A percentile compares a stretch with the other conserved stretches of the same genome.
phyloP scores from a whole-genome alignment of 2,888 invertebrate species.

The Nysson spinosus region DNA sequence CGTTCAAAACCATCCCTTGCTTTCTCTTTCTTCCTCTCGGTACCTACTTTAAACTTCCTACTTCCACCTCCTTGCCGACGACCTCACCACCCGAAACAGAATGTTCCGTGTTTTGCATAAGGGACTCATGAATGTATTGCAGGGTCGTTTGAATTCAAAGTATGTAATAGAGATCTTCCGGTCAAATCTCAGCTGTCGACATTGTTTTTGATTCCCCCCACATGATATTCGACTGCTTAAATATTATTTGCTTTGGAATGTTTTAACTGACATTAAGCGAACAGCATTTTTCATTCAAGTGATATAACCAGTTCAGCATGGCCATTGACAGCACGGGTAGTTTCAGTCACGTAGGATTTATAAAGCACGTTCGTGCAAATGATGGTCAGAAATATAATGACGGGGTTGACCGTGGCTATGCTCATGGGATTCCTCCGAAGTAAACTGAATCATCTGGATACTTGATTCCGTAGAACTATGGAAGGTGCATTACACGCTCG shows the following conservation, averaged over 20 bases:
- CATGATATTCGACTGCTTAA: too few relatives aligned
- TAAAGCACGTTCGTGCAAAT: slow-evolving; percentile 5
- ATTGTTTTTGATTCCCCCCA: slow-evolving; percentile 32
- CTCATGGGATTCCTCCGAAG: slow-evolving; percentile 34
- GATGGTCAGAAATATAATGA: slow-evolving; percentile 13
- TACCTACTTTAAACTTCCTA: slow-evolving; percentile 58
- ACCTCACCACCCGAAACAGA: slow-evolving; percentile 46
- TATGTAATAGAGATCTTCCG: slow-evolving; percentile 45
- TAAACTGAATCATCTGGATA: slow-evolving; percentile 64
- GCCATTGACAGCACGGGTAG: too few relatives aligned
- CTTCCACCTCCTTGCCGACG: slow-evolving; percentile 36
- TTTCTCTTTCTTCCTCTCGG: slow-evolving; percentile 12
- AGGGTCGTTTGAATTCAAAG: slow-evolving; percentile 59
- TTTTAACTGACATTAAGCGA: too few relatives aligned
- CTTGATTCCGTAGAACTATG: slow-evolving; percentile 59
- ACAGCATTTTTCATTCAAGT: too few relatives aligned
- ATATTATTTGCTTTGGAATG: too few relatives aligned
- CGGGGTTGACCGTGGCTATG: slow-evolving; percentile 3
- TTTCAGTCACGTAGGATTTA: neutral
- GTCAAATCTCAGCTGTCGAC: slow-evolving; percentile 42
- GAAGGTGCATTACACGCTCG: slow-evolving; percentile 60
- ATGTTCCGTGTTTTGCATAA: slow-evolving; percentile 67
- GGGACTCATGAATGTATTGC: slow-evolving; percentile 66
- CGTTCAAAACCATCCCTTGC: slow-evolving; percentile 13
- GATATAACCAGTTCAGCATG: too few relatives aligned